A percentile compares a stretch with the other conserved stretches of the same genome.
phyloP scores from a whole-genome alignment of 2,888 invertebrate species.

The Alcis repandata region DNA sequence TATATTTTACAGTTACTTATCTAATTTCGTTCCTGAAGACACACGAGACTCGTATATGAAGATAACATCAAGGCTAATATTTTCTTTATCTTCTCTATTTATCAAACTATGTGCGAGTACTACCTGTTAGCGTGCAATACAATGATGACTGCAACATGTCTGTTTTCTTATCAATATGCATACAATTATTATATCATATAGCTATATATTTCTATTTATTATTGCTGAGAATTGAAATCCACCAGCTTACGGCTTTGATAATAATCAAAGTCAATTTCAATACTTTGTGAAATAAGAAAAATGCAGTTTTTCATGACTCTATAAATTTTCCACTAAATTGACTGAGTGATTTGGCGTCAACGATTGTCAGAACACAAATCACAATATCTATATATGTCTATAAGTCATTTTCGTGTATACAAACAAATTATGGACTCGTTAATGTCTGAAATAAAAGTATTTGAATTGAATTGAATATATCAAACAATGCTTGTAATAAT shows the following conservation, averaged over 20 bases:
- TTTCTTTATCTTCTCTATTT: conserved; percentile 22
- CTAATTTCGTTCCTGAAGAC: conserved; percentile 1
- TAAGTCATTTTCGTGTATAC: no score
- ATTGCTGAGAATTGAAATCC: not conserved
- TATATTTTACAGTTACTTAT: not conserved
- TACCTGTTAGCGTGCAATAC: not conserved
- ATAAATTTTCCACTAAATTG: no score
- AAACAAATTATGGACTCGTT: no score
- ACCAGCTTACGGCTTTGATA: not conserved
- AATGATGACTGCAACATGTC: conserved; percentile 1
- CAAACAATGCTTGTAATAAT: not conserved
- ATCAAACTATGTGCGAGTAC: conserved; percentile 7
- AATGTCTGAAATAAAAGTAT: no score
- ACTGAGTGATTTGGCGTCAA: no score
- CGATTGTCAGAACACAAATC: not conserved
- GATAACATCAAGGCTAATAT: conserved; percentile 4
- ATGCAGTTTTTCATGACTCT: no score
- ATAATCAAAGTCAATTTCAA: no score
- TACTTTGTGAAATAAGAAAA: no score
- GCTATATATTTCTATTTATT: not conserved
- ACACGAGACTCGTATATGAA: not conserved
- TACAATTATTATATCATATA: not conserved
- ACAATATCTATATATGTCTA: no score
- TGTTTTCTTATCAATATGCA: not conserved
- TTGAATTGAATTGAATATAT: no score